A percentile compares a stretch with the other conserved stretches of the same genome.
These are phyloP conservation scores for Hyperoodon ampullatus DNA, from an alignment of 2,113 vertebrate genomes.

Conservation along the genomic window DNA sequence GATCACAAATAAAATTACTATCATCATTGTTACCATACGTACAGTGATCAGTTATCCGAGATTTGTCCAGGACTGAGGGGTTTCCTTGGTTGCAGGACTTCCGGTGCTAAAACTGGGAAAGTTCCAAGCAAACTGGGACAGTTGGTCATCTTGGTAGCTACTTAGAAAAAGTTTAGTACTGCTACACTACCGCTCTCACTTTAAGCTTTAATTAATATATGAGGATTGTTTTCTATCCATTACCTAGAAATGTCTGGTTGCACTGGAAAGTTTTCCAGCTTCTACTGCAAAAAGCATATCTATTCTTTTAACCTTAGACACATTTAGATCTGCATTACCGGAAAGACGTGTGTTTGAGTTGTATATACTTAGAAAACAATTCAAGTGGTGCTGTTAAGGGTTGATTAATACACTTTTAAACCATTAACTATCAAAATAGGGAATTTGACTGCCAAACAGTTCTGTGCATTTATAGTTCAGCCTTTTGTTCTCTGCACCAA, in stretches of 20 bases:
- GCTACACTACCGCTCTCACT: neutral
- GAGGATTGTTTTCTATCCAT: neutral
- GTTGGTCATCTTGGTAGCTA: neutral
- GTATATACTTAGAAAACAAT: neutral
- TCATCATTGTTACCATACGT: neutral
- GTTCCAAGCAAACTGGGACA: neutral
- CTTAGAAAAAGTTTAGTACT: neutral
- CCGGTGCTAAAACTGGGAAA: neutral
- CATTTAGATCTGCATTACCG: conserved; percentile 17
- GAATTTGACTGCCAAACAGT: neutral
- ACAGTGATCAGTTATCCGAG: neutral
- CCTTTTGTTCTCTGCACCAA: conserved; percentile 12
- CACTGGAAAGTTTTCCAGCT: neutral
- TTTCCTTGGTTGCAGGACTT: neutral
- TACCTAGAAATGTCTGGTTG: neutral
- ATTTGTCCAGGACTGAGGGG: neutral
- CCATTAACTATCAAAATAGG: conserved; percentile 43
- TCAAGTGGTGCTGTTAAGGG: neutral
- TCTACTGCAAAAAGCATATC: conserved; percentile 40
- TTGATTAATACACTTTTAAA: conserved; percentile 1
- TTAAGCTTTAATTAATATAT: neutral
- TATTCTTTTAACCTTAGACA: neutral
- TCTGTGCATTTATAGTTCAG: conserved; percentile 24
- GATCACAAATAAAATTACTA: neutral
- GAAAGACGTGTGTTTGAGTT: neutral